Percentiles rank a stretch among this genome's conserved stretches.
Conservation (phyloP, 1,140 invertebrate species). For the Nephila pilipes region DNA sequence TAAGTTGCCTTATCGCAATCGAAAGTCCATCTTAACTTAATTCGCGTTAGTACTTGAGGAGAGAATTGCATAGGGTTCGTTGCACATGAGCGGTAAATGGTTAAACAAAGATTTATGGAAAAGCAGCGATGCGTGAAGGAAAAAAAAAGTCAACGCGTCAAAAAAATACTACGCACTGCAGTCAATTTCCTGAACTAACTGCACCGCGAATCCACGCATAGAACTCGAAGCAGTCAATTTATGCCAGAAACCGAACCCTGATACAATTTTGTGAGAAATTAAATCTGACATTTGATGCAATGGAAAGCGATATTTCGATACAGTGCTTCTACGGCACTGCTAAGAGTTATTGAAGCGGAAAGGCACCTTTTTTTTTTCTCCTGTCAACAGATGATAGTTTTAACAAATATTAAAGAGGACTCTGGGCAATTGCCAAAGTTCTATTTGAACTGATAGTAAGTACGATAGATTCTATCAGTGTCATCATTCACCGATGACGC, state of each 20-base stretch:
- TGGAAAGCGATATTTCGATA: neutral
- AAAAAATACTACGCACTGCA: neutral
- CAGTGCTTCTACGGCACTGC: neutral
- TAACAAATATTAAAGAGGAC: neutral
- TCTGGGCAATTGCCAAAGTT: neutral
- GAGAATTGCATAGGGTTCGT: neutral
- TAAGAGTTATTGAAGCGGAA: neutral
- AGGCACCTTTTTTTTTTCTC: neutral
- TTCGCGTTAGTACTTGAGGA: neutral
- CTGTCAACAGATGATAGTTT: neutral
- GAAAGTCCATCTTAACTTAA: too few relatives aligned
- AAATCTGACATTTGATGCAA: neutral
- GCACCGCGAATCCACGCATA: too few relatives aligned
- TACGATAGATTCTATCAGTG: too few relatives aligned
- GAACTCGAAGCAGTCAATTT: neutral
- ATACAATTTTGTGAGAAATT: neutral
- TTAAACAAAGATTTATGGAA: neutral
- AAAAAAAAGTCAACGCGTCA: neutral
- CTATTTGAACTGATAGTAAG: too few relatives aligned
- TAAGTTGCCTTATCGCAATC: too few relatives aligned
- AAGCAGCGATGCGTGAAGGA: neutral
- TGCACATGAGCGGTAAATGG: constrained; percentile 1
- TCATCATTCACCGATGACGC: neutral
- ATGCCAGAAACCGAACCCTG: neutral
- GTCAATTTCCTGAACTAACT: neutral